These are phyloP conservation scores for Isaurus tuberculatus DNA, from an alignment of 92 coral and sea anemone genomes.

Conservation along the genomic window DNA sequence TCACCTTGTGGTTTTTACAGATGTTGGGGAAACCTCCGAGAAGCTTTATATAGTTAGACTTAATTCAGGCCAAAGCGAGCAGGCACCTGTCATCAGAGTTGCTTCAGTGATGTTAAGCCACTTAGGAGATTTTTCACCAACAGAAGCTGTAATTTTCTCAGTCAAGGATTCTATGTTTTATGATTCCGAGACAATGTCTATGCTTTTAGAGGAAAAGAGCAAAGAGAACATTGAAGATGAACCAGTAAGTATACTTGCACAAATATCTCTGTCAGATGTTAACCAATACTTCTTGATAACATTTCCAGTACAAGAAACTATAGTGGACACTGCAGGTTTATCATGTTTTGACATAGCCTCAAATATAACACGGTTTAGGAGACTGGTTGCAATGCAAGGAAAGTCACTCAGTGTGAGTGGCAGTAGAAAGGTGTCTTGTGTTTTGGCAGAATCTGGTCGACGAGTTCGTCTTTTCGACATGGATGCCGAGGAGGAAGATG, in stretches of 20 bases:
- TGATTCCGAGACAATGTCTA: slow-evolving; percentile 70
- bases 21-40: slow-evolving; percentile 41
- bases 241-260: slow-evolving; percentile 62
- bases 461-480: slow-evolving; percentile 87
- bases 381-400: slow-evolving; percentile 78
- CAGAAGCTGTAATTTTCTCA: slow-evolving; percentile 13
- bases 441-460: slow-evolving; percentile 77
- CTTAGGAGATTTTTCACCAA: slow-evolving; percentile 15
- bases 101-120: slow-evolving; percentile 20
- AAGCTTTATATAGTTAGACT: slow-evolving; percentile 56
- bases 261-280: slow-evolving; percentile 65
- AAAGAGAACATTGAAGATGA: slow-evolving; percentile 38
- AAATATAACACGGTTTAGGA: slow-evolving; percentile 74
- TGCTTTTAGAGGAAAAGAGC: slow-evolving; percentile 59
- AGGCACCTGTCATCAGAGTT: slow-evolving; percentile 13
- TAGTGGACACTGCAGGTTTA: slow-evolving; percentile 43
- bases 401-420: slow-evolving; percentile 89
- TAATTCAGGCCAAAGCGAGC: slow-evolving; percentile 20
- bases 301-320: slow-evolving; percentile 4
- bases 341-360: slow-evolving; percentile 58
- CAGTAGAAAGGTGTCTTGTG: slow-evolving; percentile 89
- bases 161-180: slow-evolving; percentile 71
- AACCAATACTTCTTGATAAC: slow-evolving; percentile 26
- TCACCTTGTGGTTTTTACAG: slow-evolving; percentile 73
- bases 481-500: slow-evolving; percentile 98